Evolutionary conservation across 2,888 invertebrate species (phyloP), one percentile per base, ranked within the genome.

Genomic region (Phaedon cochleariae): DNA sequence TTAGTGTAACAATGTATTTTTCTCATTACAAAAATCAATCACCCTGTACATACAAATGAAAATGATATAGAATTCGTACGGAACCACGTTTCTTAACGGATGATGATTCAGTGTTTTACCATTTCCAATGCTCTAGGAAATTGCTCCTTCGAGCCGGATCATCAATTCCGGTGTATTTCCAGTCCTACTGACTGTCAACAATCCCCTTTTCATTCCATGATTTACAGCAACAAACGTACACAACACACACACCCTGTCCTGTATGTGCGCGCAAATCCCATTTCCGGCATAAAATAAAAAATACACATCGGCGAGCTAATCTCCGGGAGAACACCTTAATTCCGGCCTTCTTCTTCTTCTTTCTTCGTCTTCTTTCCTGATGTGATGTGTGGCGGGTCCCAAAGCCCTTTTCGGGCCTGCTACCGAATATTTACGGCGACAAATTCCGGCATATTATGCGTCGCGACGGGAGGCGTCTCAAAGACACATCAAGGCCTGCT

Each of bases 381-480:
- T 79, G 79, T 80, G 81, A 41, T 79, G 81, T 77, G 77, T 76
- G 78, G 74, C 75, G 68, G 71, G 71, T 68, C 66, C 75, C 73
- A 75, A 77, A 75, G 76, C 77, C 76, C 67, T 65, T 62, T 29
- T 71, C 65, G 69, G 71, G 71, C 67, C 76, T 74, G 77, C 76
- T 76, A 74, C 74, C 72, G 78, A 76, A 80, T 81, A 82, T 82
- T 82, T 82, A 82, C 79, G 77, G 80, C 79, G 81, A 81, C 81
- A 81, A 81, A 81, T 82, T 81, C 80, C 79, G 80, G 81, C 82
- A 81, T 79, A 81, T 81, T 80, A 81, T 79, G 73, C 41, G 41
- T 41, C 41, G 57, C 78, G 72, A 60, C 67, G 67, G 69, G 66
- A 67, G 67, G 63, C 63, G 65, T 46, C 63, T 67, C 59, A 60